Evolutionary conservation across 1,140 invertebrate genomes (phyloP).

Genomic region (Pemphigus obesinymphae): DNA sequence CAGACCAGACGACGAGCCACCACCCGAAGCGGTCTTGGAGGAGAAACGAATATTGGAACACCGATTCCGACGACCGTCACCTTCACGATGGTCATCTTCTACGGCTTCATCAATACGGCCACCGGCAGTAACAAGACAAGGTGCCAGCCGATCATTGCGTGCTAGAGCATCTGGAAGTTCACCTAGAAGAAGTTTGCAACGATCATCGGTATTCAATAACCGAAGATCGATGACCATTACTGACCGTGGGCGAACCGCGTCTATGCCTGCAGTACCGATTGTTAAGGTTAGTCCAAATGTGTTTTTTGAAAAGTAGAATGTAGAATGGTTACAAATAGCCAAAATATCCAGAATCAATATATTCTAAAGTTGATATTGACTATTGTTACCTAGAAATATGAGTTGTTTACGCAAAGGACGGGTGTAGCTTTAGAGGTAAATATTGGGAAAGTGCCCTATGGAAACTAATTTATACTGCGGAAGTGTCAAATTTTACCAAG

Average conservation of each 20-base stretch:
- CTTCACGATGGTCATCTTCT: neutral
- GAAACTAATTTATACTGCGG: too few relatives aligned
- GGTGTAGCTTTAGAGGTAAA: too few relatives aligned
- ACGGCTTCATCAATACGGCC: neutral
- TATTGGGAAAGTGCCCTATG: too few relatives aligned
- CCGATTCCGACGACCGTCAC: neutral
- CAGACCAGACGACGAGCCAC: conserved; percentile 19
- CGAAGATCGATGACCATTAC: neutral
- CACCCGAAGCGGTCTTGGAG: conserved; percentile 9
- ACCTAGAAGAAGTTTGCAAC: conserved; percentile 20
- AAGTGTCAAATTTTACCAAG: too few relatives aligned
- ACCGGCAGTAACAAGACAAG: neutral
- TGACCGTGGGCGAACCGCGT: conserved; percentile 15
- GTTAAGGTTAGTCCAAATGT: conserved; percentile 19
- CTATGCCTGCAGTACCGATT: conserved; percentile 10
- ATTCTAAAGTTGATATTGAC: too few relatives aligned
- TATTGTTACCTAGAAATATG: too few relatives aligned
- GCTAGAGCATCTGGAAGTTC: neutral
- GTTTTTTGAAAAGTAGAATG: too few relatives aligned
- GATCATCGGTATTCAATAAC: neutral
- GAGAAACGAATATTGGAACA: conserved; percentile 26
- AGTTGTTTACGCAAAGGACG: too few relatives aligned
- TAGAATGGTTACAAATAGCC: too few relatives aligned
- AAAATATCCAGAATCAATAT: too few relatives aligned
- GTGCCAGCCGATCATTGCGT: neutral